These are phyloP conservation scores for Aptenodytes patagonicus DNA, from an alignment of 2,113 vertebrate genomes.

Conservation along the genomic window DNA sequence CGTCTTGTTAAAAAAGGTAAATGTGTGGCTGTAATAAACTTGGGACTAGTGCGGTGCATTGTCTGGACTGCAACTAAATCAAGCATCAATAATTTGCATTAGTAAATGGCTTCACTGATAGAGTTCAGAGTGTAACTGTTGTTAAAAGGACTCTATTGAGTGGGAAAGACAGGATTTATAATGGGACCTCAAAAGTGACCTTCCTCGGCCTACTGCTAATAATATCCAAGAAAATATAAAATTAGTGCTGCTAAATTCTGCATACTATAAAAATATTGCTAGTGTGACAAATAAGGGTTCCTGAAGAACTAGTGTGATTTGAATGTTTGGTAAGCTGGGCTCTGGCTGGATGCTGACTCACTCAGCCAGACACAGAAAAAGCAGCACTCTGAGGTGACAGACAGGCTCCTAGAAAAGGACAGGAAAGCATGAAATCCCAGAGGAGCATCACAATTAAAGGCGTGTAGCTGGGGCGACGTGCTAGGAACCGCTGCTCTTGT, in stretches of 20 bases:
- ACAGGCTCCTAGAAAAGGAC: neutral
- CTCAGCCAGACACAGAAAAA: neutral
- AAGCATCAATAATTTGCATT: neutral
- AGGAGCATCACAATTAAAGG: neutral
- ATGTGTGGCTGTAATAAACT: neutral
- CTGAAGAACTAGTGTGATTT: neutral
- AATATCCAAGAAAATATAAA: neutral
- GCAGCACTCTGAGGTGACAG: neutral
- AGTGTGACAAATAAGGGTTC: neutral
- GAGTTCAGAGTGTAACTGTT: neutral
- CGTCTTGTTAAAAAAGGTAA: neutral
- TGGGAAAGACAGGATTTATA: neutral
- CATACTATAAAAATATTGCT: neutral
- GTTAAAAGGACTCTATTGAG: neutral
- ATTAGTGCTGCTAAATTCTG: neutral
- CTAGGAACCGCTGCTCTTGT: neutral
- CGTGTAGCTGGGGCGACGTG: fast-evolving
- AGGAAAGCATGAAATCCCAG: neutral
- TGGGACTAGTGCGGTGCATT: neutral
- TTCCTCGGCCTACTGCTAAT: neutral
- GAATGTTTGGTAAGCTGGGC: neutral
- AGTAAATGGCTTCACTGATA: neutral
- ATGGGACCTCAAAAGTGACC: neutral
- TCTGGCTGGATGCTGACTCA: neutral
- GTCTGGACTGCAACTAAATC: neutral